These are phyloP conservation scores for Calidris pygmaea DNA, from an alignment of 2,113 vertebrate genomes.

Conservation along the genomic window DNA sequence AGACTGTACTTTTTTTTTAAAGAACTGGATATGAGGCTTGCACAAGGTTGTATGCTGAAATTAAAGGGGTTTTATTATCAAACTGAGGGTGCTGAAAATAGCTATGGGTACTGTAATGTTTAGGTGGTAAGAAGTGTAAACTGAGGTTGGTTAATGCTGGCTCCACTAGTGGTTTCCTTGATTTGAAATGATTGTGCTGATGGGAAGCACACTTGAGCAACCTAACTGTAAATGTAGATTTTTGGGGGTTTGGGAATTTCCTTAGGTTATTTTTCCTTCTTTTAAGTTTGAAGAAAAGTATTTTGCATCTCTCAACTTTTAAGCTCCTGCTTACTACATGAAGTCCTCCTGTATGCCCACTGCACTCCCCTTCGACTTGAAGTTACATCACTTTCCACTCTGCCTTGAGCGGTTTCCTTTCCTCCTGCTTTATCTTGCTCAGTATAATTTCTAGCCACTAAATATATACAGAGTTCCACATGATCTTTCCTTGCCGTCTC, in stretches of 20 bases:
- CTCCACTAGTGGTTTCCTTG: slow-evolving; percentile 20
- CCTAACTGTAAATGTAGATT: slow-evolving; percentile 12
- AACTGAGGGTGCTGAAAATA: slow-evolving; percentile 3
- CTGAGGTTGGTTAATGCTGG: slow-evolving; percentile 7
- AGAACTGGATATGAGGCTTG: slow-evolving; percentile 2
- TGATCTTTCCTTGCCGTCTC: background rate
- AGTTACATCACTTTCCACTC: background rate
- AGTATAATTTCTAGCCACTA: background rate
- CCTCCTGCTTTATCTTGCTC: background rate
- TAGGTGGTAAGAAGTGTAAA: slow-evolving; percentile 32
- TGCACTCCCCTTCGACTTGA: background rate
- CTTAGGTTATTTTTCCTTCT: background rate
- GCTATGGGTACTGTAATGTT: background rate
- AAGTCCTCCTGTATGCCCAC: background rate
- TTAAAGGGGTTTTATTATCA: slow-evolving; percentile 31
- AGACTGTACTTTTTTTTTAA: background rate
- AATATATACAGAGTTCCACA: background rate
- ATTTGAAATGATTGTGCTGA: slow-evolving; percentile 28
- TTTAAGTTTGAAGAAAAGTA: background rate
- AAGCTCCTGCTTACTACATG: background rate
- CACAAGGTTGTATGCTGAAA: background rate
- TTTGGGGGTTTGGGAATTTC: background rate
- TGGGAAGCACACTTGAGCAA: slow-evolving; percentile 35
- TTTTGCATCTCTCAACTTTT: background rate
- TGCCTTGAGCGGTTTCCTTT: background rate